A percentile compares a stretch with the other conserved stretches of the same genome.
phyloP scores from a whole-genome alignment of 2,113 vertebrate genomes.

The Elephas maximus region DNA sequence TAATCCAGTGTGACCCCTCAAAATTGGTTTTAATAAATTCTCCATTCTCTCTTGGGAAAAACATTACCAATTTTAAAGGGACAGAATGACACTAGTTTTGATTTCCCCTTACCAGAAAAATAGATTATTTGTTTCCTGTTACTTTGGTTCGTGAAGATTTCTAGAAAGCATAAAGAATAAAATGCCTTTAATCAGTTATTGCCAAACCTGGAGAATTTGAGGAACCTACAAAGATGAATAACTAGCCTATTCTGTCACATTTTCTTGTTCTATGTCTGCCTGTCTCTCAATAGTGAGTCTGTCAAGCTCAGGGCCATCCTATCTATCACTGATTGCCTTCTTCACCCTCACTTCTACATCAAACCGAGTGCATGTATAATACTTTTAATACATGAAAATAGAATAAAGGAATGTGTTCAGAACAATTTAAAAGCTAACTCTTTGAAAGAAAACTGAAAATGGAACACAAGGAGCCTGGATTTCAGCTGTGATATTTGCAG shows the following conservation, averaged over 20 bases:
- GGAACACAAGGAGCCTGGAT: neutral
- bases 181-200: neutral
- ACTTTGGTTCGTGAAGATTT: neutral
- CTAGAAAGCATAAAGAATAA: neutral
- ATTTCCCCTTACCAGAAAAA: neutral
- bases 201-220: neutral
- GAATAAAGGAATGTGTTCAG: neutral
- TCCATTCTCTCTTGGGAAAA: neutral
- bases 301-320: neutral
- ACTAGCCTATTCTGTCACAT: neutral
- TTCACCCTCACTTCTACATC: neutral
- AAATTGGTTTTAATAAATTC: neutral
- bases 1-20: neutral
- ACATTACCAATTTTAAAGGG: neutral
- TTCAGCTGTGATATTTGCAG: neutral
- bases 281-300: neutral
- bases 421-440: neutral
- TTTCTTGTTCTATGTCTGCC: neutral
- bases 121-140: neutral
- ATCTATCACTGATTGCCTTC: neutral
- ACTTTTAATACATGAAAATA: neutral
- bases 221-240: neutral
- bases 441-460: neutral
- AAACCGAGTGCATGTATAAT: neutral
- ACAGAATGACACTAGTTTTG: neutral